A percentile compares a stretch with the other conserved stretches of the same genome.
Evolutionary conservation across 2,113 vertebrate genomes (phyloP).

Genomic region (Channa argus): DNA sequence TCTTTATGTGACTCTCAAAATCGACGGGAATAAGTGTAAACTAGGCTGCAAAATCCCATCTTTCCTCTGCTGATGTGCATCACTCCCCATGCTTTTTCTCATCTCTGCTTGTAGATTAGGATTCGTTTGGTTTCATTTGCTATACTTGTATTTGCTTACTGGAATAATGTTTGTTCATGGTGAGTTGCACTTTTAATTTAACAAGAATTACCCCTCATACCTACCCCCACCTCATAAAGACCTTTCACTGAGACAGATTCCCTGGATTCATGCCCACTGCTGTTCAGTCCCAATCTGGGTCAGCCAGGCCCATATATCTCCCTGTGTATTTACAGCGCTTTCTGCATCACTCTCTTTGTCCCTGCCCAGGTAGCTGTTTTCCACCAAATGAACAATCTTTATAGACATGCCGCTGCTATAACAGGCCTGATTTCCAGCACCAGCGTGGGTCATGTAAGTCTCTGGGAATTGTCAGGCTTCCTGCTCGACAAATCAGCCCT

Average conservation of each 20-base stretch:
- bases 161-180: conserved; percentile 54
- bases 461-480: conserved; percentile 93
- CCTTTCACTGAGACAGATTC: conserved; percentile 47
- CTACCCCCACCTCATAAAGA: conserved; percentile 45
- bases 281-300: conserved; percentile 75
- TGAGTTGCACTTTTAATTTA: conserved; percentile 50
- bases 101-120: conserved; percentile 5
- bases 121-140: conserved; percentile 12
- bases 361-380: conserved; percentile 94
- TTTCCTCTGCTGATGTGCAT: neutral
- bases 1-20: no score
- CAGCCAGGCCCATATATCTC: conserved; percentile 92
- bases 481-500: conserved; percentile 97
- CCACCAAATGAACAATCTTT: conserved; percentile 98
- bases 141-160: conserved; percentile 40
- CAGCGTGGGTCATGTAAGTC: conserved; percentile 90
- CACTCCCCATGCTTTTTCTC: neutral
- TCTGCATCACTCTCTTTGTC: conserved; percentile 91
- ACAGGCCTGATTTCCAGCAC: conserved; percentile 95
- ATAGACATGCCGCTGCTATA: conserved; percentile 94
- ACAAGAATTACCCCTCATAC: conserved; percentile 60
- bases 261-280: conserved; percentile 74
- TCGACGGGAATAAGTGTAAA: no score
- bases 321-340: conserved; percentile 91
- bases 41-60: no score